Conservation (phyloP, 2,888 invertebrate genomes). For the Incurvaria masculella region DNA sequence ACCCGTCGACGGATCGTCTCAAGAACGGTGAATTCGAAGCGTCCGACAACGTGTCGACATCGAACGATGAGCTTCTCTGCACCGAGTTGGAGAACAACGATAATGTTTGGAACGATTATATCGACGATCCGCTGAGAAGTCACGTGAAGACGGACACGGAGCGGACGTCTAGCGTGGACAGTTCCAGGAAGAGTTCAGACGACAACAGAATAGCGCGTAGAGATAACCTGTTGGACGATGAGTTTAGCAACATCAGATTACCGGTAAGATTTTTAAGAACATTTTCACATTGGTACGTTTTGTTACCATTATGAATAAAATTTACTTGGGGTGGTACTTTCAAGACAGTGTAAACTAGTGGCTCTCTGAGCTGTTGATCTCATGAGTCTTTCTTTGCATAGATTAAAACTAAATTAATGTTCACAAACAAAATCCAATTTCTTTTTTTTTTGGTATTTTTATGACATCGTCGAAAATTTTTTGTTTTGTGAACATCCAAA, state of each 20-base stretch:
- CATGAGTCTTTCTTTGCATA: too few species aligned
- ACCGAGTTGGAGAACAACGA: conserved; percentile 23
- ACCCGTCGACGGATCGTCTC: conserved; percentile 24
- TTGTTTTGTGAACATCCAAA: too few species aligned
- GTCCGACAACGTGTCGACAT: conserved; percentile 51
- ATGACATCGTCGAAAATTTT: too few species aligned
- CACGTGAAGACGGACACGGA: background rate
- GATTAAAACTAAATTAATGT: too few species aligned
- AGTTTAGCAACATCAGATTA: conserved; percentile 35
- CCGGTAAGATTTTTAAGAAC: conserved; percentile 19
- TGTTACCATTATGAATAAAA: too few species aligned
- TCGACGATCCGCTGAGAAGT: conserved; percentile 30
- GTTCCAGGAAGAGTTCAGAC: conserved; percentile 11
- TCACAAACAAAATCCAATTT: too few species aligned
- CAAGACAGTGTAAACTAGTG: too few species aligned
- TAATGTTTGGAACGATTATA: conserved; percentile 20
- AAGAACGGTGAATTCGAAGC: conserved; percentile 45
- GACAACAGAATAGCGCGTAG: conserved; percentile 54
- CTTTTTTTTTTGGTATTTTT: too few species aligned
- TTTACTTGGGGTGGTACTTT: too few species aligned
- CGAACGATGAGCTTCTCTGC: conserved; percentile 44
- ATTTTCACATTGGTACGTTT: background rate
- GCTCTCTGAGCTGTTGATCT: too few species aligned
- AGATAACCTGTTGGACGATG: conserved; percentile 68
- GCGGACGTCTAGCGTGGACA: conserved; percentile 5